Conservation (phyloP, 2,113 vertebrate genomes). For the Cardinalis cardinalis region DNA sequence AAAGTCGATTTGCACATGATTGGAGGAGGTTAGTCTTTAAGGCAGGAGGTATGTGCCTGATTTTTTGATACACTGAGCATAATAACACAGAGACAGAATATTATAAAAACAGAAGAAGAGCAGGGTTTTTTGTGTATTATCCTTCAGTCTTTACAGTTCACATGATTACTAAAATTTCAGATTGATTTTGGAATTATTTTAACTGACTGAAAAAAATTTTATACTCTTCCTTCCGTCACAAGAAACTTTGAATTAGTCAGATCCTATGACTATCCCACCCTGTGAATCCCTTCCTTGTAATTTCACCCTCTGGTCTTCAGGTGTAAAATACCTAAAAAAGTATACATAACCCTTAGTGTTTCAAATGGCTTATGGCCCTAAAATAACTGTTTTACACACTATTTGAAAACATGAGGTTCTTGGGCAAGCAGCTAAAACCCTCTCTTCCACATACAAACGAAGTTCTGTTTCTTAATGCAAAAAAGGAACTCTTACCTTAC, state of each 20-base stretch:
- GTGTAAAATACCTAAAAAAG: background rate
- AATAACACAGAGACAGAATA: background rate
- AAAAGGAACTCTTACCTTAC: background rate
- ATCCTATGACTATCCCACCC: background rate
- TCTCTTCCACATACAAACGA: background rate
- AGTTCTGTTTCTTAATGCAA: background rate
- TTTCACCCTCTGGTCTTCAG: background rate
- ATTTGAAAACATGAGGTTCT: background rate
- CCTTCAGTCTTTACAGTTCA: background rate
- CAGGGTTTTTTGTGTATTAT: background rate
- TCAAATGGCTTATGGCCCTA: too few relatives aligned
- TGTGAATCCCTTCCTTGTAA: background rate
- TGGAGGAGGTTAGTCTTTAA: background rate
- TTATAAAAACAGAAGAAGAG: background rate
- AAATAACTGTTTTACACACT: background rate
- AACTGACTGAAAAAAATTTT: background rate
- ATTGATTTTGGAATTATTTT: background rate
- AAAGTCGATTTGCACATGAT: background rate
- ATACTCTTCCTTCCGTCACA: background rate
- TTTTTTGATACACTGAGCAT: background rate
- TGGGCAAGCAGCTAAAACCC: background rate
- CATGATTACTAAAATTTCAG: background rate
- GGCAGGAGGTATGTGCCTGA: fast-evolving
- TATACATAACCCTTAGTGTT: background rate
- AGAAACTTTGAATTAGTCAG: background rate